phyloP scores from a whole-genome alignment of 2,797 vertebrate species.

The Pampus argenteus region DNA sequence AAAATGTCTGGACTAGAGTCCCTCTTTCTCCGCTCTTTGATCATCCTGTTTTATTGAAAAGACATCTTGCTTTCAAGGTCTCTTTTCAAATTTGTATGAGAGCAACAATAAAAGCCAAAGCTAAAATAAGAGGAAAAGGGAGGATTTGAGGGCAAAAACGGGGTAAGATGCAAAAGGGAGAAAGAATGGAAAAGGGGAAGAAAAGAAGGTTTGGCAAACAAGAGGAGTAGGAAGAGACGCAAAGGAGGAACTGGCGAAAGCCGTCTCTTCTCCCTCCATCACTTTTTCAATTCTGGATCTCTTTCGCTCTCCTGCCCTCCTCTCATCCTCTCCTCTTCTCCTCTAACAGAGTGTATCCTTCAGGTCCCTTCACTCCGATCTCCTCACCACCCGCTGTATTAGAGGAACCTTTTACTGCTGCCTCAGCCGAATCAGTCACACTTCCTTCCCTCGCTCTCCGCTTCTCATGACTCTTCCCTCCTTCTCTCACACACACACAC shows the following conservation, averaged over 20 bases:
- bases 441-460: constrained; percentile 58
- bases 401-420: constrained; percentile 73
- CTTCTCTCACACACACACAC: neutral
- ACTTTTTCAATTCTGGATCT: constrained; percentile 58
- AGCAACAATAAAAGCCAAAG: constrained; percentile 47
- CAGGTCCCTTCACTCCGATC: constrained; percentile 69
- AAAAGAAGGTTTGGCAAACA: constrained; percentile 35
- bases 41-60: constrained; percentile 61
- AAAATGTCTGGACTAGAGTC: constrained; percentile 48
- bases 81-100: constrained; percentile 40
- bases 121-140: constrained; percentile 33
- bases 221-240: constrained; percentile 40
- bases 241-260: constrained; percentile 45
- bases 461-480: constrained; percentile 20
- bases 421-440: constrained; percentile 75
- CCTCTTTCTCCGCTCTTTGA: constrained; percentile 51
- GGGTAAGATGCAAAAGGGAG: constrained; percentile 9
- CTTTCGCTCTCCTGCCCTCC: constrained; percentile 25
- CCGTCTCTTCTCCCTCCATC: constrained; percentile 39
- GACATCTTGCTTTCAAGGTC: constrained; percentile 57
- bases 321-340: constrained; percentile 44
- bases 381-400: constrained; percentile 70
- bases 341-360: constrained; percentile 75
- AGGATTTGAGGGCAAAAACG: constrained; percentile 32
- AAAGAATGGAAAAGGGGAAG: constrained; percentile 27